Base-by-base conservation (phyloP, 2,113 vertebrate genomes). In the Siniperca chuatsi region DNA sequence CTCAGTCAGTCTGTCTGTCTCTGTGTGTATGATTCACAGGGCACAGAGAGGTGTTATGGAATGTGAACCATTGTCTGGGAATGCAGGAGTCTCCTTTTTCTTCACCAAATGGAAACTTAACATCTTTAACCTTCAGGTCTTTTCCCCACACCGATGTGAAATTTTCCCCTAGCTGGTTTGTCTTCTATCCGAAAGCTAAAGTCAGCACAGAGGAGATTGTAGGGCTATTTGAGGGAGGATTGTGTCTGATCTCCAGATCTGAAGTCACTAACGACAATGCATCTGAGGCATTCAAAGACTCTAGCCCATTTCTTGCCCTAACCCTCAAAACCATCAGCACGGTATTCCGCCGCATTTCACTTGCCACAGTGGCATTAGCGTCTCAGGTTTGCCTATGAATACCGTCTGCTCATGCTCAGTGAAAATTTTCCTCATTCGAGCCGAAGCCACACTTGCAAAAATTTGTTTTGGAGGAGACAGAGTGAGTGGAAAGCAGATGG, bases 31-130 rank as follows among this genome's bases (percentile, higher is more conserved):
- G 92, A 94, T 92, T 94, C 94, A 94, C 90, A 87, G 87, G 83
- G 85, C 89, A 89, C 81, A 78, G 55, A 84, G 90, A 90, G 70
- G 82, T 93, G 89, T 94, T 87, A 69, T 82, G 92, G 93, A 94
- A 95, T 95, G 93, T 94, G 90, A 95, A 92, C 94, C 91, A 92
- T 95, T 94, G 95, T 95, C 95, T 96, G 94, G 93, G 95, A 96
- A 96, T 95, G 95, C 88, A 87, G 91, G 91, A 94, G 88, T 92
- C 92, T 95, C 89, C 82, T 86, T 91, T 92, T 93, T 85, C 87
- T 83, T 60, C 80, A 88, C 83, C 87, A 58, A 93, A 91, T 93
- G 92, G 94, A 94, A 95, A 94, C 76, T 92, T 91, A 78, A 40
- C 90, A 89, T 90, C 84, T 90, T 78, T 78, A 90, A 90, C 88